Percentiles rank a stretch among this genome's conserved stretches.
These are phyloP conservation scores for Heliconius cydno DNA, from an alignment of 2,888 invertebrate species.

Conservation along the genomic window DNA sequence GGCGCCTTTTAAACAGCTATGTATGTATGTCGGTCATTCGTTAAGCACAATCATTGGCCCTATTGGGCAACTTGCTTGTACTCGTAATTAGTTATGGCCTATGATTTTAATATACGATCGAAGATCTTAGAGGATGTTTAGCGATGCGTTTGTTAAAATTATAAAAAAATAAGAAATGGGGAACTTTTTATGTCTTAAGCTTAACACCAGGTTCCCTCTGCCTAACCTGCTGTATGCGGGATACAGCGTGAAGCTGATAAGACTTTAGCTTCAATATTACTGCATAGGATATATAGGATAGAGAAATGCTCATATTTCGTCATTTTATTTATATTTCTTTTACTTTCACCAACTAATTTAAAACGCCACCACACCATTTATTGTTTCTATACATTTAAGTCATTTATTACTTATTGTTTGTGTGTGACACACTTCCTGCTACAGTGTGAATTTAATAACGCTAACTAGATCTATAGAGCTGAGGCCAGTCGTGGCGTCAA, in stretches of 20 bases:
- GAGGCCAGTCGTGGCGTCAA: too few relatives aligned
- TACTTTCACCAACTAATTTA: too few relatives aligned
- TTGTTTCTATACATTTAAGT: not conserved
- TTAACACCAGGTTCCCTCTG: too few relatives aligned
- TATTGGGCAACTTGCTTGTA: slow-evolving; percentile 19
- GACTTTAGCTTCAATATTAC: too few relatives aligned
- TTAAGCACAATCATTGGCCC: slow-evolving; percentile 32
- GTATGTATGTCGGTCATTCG: slow-evolving; percentile 37
- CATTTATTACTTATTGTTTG: not conserved
- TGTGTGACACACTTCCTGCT: slow-evolving; percentile 9
- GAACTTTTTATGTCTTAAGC: too few relatives aligned
- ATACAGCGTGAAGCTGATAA: too few relatives aligned
- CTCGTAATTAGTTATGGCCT: slow-evolving; percentile 22
- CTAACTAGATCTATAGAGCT: not conserved
- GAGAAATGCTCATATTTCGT: too few relatives aligned
- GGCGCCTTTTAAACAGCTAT: slow-evolving; percentile 19
- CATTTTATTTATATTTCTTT: too few relatives aligned
- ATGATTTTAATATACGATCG: slow-evolving; percentile 20
- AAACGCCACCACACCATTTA: not conserved
- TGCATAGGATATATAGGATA: too few relatives aligned
- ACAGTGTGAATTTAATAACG: slow-evolving; percentile 9
- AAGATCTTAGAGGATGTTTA: not conserved
- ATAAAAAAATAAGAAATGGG: too few relatives aligned
- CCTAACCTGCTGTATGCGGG: too few relatives aligned
- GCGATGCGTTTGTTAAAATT: not conserved